Percentiles rank a stretch among this genome's conserved stretches.
Conservation (phyloP, 2,113 vertebrate species). For the Phaetusa simplex region DNA sequence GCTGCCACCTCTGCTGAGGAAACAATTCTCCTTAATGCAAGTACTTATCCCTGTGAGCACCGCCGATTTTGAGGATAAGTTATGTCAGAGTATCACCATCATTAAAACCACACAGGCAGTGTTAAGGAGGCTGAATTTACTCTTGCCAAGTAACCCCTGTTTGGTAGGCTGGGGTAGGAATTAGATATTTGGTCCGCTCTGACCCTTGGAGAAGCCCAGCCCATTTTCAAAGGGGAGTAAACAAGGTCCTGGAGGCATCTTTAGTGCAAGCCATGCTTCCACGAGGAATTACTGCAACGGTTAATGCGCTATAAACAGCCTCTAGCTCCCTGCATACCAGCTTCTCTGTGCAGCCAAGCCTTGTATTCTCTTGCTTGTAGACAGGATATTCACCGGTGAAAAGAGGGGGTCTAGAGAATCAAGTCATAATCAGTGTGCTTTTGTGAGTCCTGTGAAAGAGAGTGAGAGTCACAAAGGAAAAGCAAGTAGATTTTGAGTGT, state of each 20-base stretch:
- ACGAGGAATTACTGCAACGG: not conserved
- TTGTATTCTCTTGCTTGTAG: not conserved
- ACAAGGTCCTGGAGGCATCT: not conserved
- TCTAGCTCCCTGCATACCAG: not conserved
- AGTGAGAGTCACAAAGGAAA: not conserved
- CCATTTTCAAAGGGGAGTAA: not conserved
- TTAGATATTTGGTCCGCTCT: not conserved
- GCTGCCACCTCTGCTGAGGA: not conserved
- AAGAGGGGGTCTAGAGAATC: conserved; percentile 22
- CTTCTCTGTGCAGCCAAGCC: not conserved
- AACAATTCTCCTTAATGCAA: not conserved
- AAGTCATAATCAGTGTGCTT: conserved; percentile 19
- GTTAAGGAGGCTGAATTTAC: not conserved
- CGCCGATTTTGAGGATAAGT: not conserved
- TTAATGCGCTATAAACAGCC: fast-evolving
- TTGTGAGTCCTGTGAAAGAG: conserved; percentile 27
- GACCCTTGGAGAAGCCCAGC: not conserved
- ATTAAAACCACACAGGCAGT: not conserved
- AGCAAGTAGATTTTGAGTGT: conserved; percentile 14
- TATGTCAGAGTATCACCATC: not conserved
- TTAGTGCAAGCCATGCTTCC: not conserved
- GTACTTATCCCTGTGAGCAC: not conserved
- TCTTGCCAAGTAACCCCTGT: not conserved
- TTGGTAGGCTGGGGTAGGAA: not conserved
- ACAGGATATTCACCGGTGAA: not conserved